Percentiles rank a stretch among this genome's conserved stretches.
phyloP scores from a whole-genome alignment of 2,888 invertebrate genomes.

The Synanthedon vespiformis region DNA sequence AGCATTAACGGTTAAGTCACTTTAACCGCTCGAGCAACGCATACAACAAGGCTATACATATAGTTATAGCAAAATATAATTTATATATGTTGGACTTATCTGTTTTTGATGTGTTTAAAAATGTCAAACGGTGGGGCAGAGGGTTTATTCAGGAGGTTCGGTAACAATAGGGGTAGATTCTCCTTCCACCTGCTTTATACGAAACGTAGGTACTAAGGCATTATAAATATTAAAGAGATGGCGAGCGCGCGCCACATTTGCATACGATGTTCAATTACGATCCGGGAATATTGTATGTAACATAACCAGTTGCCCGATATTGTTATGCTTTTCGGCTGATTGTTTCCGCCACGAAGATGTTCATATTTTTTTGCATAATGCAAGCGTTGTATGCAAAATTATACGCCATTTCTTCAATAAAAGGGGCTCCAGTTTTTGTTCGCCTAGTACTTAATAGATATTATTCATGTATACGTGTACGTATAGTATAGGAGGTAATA shows the following conservation, averaged over 20 bases:
- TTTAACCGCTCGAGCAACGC: too few relatives aligned
- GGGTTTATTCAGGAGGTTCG: slow-evolving; percentile 1
- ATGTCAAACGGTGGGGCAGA: slow-evolving; percentile 5
- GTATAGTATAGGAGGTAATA: too few relatives aligned
- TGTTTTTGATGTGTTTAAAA: not conserved
- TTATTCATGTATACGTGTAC: too few relatives aligned
- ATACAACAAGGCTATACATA: too few relatives aligned
- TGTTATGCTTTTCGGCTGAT: slow-evolving; percentile 41
- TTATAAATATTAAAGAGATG: slow-evolving; percentile 58
- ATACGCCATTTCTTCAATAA: not conserved
- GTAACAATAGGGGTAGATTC: slow-evolving; percentile 24
- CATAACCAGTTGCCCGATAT: slow-evolving; percentile 28
- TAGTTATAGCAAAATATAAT: too few relatives aligned
- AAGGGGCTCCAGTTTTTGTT: too few relatives aligned
- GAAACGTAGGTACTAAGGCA: slow-evolving; percentile 32
- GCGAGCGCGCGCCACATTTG: slow-evolving; percentile 48
- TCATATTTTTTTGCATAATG: slow-evolving; percentile 17
- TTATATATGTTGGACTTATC: too few relatives aligned
- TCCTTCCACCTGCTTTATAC: slow-evolving; percentile 38
- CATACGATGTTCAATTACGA: slow-evolving; percentile 63
- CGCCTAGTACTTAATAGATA: too few relatives aligned
- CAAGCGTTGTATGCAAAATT: not conserved
- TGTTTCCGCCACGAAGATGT: slow-evolving; percentile 24
- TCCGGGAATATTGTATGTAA: slow-evolving; percentile 52
- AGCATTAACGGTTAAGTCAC: too few relatives aligned